Evolutionary conservation across 1,140 invertebrate genomes (phyloP), one percentile per base, ranked within the genome.

Genomic region (Chrysomallon squamiferum): DNA sequence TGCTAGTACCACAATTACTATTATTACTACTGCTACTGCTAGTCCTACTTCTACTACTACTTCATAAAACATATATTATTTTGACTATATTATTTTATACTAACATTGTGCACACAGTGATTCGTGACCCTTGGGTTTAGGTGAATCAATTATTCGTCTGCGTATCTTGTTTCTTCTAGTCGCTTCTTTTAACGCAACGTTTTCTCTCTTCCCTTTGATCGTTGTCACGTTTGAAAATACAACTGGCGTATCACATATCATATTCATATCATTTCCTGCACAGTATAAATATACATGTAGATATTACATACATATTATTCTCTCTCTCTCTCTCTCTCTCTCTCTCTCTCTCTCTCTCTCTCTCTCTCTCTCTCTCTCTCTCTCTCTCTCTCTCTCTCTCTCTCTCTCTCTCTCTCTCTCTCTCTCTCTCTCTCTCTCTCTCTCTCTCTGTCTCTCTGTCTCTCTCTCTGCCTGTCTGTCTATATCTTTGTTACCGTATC

Each of bases 351-450:
- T 33, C 27, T 49, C 59, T 61, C 29, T 32, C 29, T 2, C 59
- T 49, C 22, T 32, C 18, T 49, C 30, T 32, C 45, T 41, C 43
- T 61, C 3, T 33, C 22, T 47, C 59, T 3, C 32, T 27, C 11
- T 49, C 27, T 61, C 27, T 1, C 30, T 61, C 59, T 61, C 27
- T 32, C 30, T 47, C 41, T 35, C 25, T 20, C 25, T 27, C 20
- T 41, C 11, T 43, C 27, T 47, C 35, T 30, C 27, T 33, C 27
- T 45, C 29, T 25, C 25, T 27, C 25, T 61, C 43, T 49, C 45
- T 49, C 27, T 59, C 58, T 59, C 29, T 33, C 25, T 47, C 59
- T 49, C 30, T 25, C 30, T 57, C 54, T 57, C 18, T 18, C 45
- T 61, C 59, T 49, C 30, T 33, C 18, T 61, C 41, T 47, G 20